Evolutionary conservation across 2,113 vertebrate genomes (phyloP).

Genomic region (Sturnira hondurensis): DNA sequence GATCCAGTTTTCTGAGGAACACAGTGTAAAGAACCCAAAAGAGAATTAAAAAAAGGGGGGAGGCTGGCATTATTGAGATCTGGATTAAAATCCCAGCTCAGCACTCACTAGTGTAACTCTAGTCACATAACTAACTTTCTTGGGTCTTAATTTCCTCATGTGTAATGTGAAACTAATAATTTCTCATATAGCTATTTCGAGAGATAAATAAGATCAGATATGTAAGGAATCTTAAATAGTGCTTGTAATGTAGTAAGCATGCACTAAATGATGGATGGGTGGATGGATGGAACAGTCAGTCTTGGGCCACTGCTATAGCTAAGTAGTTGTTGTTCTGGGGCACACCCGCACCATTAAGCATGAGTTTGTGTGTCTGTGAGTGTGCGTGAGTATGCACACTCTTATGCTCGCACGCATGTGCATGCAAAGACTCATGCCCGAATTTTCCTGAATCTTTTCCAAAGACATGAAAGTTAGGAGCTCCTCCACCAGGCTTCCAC

Average conservation of each 20-base stretch:
- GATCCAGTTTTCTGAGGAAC: not conserved
- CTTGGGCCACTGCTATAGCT: not conserved
- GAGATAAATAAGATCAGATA: not conserved
- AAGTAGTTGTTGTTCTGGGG: not conserved
- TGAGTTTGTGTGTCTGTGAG: not conserved
- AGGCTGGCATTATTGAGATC: not conserved
- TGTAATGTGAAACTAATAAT: not conserved
- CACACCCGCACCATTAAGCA: not conserved
- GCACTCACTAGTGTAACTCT: not conserved
- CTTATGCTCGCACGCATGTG: not conserved
- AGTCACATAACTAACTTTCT: not conserved
- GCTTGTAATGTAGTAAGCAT: not conserved
- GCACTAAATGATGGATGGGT: not conserved
- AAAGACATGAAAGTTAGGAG: not conserved
- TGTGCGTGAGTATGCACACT: not conserved
- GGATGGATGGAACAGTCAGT: not conserved
- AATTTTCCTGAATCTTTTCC: not conserved
- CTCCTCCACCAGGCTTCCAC: not conserved
- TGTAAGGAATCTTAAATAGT: not conserved
- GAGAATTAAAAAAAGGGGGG: not conserved
- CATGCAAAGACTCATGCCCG: not conserved
- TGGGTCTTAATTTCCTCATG: not conserved
- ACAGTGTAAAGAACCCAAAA: not conserved
- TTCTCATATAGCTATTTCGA: not conserved
- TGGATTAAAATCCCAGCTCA: not conserved